A percentile compares a stretch with the other conserved stretches of the same genome.
Evolutionary conservation across 1,140 invertebrate species (phyloP).

Genomic region (Lysiphlebus fabarum): DNA sequence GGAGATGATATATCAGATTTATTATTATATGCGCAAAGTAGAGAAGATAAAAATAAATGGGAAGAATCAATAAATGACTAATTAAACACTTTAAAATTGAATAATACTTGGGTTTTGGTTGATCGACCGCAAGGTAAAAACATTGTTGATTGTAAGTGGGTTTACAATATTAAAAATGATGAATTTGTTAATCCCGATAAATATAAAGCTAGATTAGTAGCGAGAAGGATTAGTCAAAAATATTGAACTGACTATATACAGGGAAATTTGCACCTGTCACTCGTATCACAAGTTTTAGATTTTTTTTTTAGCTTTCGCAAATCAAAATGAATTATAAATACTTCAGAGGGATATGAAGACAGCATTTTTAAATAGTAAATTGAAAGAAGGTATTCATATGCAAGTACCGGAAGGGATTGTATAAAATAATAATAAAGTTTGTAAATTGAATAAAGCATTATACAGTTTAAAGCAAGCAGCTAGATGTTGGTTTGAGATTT

Average conservation of each 20-base stretch:
- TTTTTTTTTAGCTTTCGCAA: slow-evolving; percentile 29
- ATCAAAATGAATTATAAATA: too few species aligned
- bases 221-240: slow-evolving; percentile 45
- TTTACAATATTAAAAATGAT: slow-evolving; percentile 21
- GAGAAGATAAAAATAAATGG: slow-evolving; percentile 37
- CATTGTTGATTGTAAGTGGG: slow-evolving; percentile 23
- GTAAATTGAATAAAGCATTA: too few species aligned
- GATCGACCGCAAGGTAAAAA: slow-evolving; percentile 42
- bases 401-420: too few species aligned
- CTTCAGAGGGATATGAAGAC: too few species aligned
- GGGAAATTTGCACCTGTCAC: slow-evolving; percentile 31
- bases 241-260: slow-evolving; percentile 38
- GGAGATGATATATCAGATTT: too few species aligned
- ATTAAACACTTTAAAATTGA: slow-evolving; percentile 39
- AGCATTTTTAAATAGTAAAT: too few species aligned
- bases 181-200: slow-evolving; percentile 35
- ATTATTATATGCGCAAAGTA: too few species aligned
- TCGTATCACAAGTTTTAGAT: slow-evolving; percentile 36
- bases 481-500: too few species aligned
- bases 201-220: slow-evolving; percentile 49
- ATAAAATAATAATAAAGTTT: too few species aligned
- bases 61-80: slow-evolving; percentile 43
- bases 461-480: too few species aligned
- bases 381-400: too few species aligned
- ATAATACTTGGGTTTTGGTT: slow-evolving; percentile 45